phyloP scores from a whole-genome alignment of 2,113 vertebrate genomes.

The Caranx ignobilis region DNA sequence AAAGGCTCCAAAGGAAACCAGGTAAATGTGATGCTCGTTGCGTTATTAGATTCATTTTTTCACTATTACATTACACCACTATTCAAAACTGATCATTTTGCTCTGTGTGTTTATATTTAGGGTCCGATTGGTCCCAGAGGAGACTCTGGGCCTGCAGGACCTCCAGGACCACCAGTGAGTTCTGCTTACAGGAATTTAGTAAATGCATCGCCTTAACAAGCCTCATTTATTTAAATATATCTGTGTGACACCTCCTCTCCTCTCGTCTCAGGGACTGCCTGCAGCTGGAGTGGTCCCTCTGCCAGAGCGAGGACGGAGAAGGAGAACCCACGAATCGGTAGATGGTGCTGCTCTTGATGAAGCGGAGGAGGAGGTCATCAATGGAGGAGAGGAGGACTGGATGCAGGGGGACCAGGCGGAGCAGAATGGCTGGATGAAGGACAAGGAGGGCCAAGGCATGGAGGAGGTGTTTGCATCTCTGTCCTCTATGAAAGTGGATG shows the following conservation, averaged over 20 bases:
- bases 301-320: slow-evolving; percentile 83
- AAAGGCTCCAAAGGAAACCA: slow-evolving; percentile 85
- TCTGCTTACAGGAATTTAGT: background rate
- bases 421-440: slow-evolving; percentile 68
- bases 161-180: slow-evolving; percentile 94
- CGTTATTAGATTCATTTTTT: background rate
- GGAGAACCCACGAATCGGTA: slow-evolving; percentile 85
- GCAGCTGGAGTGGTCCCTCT: slow-evolving; percentile 69
- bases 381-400: slow-evolving; percentile 70
- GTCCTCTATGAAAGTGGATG: slow-evolving; percentile 93
- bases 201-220: background rate
- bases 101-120: slow-evolving; percentile 72
- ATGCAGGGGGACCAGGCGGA: slow-evolving; percentile 74
- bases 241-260: background rate
- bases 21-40: slow-evolving; percentile 55
- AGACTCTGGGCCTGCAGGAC: slow-evolving; percentile 90
- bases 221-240: background rate
- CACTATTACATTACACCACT: background rate
- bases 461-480: slow-evolving; percentile 96
- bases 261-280: slow-evolving; percentile 60
- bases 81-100: background rate
- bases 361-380: slow-evolving; percentile 69
- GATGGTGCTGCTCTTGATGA: slow-evolving; percentile 85
- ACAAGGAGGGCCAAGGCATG: slow-evolving; percentile 90
- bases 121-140: slow-evolving; percentile 94